phyloP scores from a whole-genome alignment of 2,113 vertebrate species.

The Felis chaus region DNA sequence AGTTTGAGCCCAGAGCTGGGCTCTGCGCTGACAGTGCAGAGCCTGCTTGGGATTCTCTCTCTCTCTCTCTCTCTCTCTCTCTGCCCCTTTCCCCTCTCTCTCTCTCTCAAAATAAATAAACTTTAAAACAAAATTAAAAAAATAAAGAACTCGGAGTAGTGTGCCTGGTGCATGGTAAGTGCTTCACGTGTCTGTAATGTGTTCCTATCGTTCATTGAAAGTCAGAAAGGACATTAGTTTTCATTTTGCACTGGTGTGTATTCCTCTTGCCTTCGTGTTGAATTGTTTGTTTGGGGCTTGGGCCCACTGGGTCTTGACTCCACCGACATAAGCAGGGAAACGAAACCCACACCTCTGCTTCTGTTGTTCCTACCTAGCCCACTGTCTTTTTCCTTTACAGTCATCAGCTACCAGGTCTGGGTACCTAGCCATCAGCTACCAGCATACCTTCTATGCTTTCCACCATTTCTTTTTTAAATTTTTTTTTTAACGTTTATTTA shows the following conservation, averaged over 20 bases:
- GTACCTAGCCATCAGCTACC: background rate
- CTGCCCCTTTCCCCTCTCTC: too few species aligned
- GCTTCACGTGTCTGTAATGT: background rate
- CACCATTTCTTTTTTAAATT: background rate
- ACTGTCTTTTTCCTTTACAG: background rate
- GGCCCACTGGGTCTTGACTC: background rate
- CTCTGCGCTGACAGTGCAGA: too few species aligned
- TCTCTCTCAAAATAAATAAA: too few species aligned
- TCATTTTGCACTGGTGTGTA: background rate
- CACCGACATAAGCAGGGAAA: background rate
- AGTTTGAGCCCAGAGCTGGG: too few species aligned
- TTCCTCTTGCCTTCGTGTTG: background rate
- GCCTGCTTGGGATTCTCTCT: too few species aligned
- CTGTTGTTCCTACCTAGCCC: background rate
- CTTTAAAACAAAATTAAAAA: too few species aligned
- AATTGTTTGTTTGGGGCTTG: background rate
- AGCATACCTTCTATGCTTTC: background rate
- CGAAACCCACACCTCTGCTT: background rate
- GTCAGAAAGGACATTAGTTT: background rate
- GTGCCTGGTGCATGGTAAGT: background rate
- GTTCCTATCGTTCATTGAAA: background rate
- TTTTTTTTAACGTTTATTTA: too few species aligned
- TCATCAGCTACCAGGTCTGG: background rate
- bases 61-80: too few species aligned
- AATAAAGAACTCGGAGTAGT: background rate